Evolutionary conservation across 2,888 invertebrate species (phyloP).

Genomic region (Aporophyla nigra): DNA sequence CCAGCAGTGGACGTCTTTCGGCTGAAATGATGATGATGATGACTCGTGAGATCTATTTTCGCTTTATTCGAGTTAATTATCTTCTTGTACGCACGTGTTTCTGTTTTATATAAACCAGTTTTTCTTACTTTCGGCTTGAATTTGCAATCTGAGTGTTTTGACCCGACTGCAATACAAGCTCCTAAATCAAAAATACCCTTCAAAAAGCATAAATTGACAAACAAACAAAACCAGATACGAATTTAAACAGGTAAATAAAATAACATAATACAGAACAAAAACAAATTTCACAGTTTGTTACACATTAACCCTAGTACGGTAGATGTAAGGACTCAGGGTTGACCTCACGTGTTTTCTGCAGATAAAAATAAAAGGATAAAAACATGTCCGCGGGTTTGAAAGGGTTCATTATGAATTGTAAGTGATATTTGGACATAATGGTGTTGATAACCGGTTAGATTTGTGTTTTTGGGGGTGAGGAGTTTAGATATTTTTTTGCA

Average conservation of each 20-base stretch:
- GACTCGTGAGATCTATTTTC: too few species aligned
- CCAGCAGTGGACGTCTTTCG: too few species aligned
- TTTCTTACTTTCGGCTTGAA: too few species aligned
- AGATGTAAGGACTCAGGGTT: constrained; percentile 23
- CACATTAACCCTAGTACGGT: constrained; percentile 35
- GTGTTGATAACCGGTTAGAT: constrained; percentile 35
- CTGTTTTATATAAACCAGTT: too few species aligned
- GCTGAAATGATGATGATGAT: too few species aligned
- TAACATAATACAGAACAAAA: constrained; percentile 38
- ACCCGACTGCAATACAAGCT: constrained; percentile 2
- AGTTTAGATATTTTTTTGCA: not conserved
- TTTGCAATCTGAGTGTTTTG: not conserved
- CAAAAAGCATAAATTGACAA: constrained; percentile 27
- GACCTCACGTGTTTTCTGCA: constrained; percentile 43
- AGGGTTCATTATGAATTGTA: constrained; percentile 49
- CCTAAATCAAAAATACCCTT: constrained; percentile 42
- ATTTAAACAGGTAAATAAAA: constrained; percentile 43
- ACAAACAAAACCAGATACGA: constrained; percentile 42
- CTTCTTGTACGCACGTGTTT: too few species aligned
- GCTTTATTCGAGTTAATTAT: too few species aligned
- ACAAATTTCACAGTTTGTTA: constrained; percentile 57
- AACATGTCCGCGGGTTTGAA: constrained; percentile 39
- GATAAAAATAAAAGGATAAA: constrained; percentile 60
- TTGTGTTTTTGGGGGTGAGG: not conserved
- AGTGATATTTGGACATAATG: constrained; percentile 32